Conservation (phyloP, 2,113 vertebrate genomes). For the Verasper variegatus region DNA sequence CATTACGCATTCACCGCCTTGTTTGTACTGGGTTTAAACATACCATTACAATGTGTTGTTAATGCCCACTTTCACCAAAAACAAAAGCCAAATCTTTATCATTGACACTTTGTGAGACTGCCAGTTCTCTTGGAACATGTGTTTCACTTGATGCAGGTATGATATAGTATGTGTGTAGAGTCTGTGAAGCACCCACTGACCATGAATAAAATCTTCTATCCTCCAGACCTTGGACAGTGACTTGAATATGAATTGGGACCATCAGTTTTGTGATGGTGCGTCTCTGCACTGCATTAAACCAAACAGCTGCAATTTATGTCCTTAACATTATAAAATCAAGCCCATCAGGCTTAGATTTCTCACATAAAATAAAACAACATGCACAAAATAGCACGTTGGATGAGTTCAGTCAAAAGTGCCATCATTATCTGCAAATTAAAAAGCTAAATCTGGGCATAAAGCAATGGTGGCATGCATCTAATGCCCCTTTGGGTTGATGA, state of each 20-base stretch:
- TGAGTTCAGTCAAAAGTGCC: neutral
- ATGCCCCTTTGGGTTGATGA: neutral
- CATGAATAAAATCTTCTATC: conserved; percentile 25
- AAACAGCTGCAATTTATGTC: neutral
- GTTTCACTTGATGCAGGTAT: neutral
- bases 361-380: neutral
- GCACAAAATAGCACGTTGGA: neutral
- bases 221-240: conserved; percentile 3
- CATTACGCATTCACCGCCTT: conserved; percentile 16
- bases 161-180: neutral
- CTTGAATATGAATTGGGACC: neutral
- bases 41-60: neutral
- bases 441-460: neutral
- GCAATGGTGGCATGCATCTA: neutral
- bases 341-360: neutral
- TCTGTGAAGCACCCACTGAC: neutral
- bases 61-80: neutral
- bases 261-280: too few relatives aligned
- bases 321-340: neutral
- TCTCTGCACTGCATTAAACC: neutral
- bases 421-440: conserved; percentile 21
- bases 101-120: neutral
- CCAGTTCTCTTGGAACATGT: neutral
- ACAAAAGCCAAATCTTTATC: neutral
- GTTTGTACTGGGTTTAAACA: conserved; percentile 21